A percentile compares a stretch with the other conserved stretches of the same genome.
These are phyloP conservation scores for Halichoerus grypus DNA, from an alignment of 2,113 vertebrate genomes.

Conservation along the genomic window DNA sequence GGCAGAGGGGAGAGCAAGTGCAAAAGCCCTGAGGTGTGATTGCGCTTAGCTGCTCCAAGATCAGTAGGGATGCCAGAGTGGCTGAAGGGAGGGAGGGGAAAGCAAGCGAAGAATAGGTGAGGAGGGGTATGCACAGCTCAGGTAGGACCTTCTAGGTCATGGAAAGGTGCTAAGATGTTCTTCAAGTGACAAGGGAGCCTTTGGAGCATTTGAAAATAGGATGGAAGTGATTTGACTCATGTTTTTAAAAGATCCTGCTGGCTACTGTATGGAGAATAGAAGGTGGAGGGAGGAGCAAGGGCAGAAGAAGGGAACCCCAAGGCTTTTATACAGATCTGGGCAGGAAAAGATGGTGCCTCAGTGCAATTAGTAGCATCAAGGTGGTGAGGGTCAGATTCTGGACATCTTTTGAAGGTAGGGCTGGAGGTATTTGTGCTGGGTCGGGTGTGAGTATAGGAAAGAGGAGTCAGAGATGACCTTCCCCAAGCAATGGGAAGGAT, in stretches of 20 bases:
- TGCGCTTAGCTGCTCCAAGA: background rate
- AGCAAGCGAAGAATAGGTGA: background rate
- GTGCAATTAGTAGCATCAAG: background rate
- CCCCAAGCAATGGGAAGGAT: background rate
- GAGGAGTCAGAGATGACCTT: background rate
- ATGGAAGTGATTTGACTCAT: background rate
- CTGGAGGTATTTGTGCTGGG: background rate
- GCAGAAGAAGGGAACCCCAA: background rate
- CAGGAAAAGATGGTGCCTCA: background rate
- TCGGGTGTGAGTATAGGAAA: background rate
- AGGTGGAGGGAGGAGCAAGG: background rate
- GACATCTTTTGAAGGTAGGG: background rate
- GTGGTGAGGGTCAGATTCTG: background rate
- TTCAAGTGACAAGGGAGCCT: background rate
- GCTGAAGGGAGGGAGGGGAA: background rate
- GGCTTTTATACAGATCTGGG: background rate
- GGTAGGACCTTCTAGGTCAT: background rate
- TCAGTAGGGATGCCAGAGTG: background rate
- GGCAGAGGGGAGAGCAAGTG: background rate
- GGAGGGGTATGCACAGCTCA: background rate
- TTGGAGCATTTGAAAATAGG: background rate
- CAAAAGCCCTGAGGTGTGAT: background rate
- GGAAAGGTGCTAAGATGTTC: background rate
- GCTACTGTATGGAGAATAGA: background rate
- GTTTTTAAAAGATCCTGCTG: background rate